A percentile compares a stretch with the other conserved stretches of the same genome.
Conservation (phyloP, 1,140 invertebrate species). For the Drosophila kanapiae region DNA sequence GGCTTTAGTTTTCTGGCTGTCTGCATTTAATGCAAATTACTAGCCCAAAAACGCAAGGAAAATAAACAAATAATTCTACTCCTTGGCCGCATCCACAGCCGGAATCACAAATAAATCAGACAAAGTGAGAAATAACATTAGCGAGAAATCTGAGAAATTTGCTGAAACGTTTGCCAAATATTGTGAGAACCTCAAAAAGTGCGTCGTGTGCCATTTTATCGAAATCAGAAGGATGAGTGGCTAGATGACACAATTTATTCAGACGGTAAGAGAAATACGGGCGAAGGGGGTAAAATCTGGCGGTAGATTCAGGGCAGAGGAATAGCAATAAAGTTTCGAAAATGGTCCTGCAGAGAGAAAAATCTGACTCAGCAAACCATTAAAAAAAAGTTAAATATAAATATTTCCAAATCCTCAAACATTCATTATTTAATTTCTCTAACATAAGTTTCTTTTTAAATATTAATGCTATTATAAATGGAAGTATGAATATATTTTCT, state of each 20-base stretch:
- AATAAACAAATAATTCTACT: slow-evolving; percentile 73
- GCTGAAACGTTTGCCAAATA: slow-evolving; percentile 69
- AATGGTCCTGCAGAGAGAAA: slow-evolving; percentile 11
- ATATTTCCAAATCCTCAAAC: background rate
- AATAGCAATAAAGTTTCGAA: slow-evolving; percentile 4
- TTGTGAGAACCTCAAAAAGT: slow-evolving; percentile 76
- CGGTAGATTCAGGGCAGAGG: slow-evolving; percentile 7
- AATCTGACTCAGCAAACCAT: background rate
- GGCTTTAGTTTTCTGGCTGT: slow-evolving; percentile 21
- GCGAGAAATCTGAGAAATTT: slow-evolving; percentile 51
- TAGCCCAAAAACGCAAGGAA: slow-evolving; percentile 49
- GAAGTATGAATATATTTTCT: background rate
- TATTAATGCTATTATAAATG: background rate
- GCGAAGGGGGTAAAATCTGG: background rate
- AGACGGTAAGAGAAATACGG: slow-evolving; percentile 58
- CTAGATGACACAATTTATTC: slow-evolving; percentile 43
- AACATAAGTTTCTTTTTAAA: background rate
- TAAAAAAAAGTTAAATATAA: background rate
- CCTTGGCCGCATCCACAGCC: slow-evolving; percentile 15
- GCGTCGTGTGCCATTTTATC: slow-evolving; percentile 58
- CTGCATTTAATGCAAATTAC: slow-evolving; percentile 67
- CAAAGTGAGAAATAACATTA: slow-evolving; percentile 72
- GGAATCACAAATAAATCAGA: slow-evolving; percentile 65
- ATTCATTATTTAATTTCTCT: background rate
- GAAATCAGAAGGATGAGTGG: slow-evolving; percentile 23